Base-by-base conservation (phyloP, 2,797 vertebrate genomes). In the Typhlichthys subterraneus region DNA sequence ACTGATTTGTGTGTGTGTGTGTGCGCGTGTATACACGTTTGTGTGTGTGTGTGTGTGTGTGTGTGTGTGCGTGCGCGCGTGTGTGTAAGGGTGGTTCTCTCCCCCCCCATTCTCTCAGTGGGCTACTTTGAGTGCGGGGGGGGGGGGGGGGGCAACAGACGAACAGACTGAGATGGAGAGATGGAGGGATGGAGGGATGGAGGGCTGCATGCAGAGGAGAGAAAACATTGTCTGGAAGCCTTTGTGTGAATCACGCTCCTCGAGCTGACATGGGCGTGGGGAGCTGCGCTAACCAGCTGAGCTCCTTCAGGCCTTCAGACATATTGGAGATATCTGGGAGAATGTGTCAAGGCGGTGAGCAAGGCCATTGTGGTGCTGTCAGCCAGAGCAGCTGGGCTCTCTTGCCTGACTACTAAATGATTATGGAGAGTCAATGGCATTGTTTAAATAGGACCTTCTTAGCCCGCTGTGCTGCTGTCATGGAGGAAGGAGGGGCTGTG, bases 351-450 rank as follows among this genome's bases (percentile, higher is more conserved):
- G 14, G 48, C 65, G 61, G 62, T 63, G 47, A 75, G 31, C 11
- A 0, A 64, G 60, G 50, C 60, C 47, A 76, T 55, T 77, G 84
- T 72, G 45, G 67, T 75, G 29, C 59, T 72, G 76, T 79, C 71
- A 65, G 56, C 56, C 53, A 2, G 63, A 77, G 76, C 67, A 80
- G 70, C 75, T 63, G 75, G 67, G 60, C 73, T 70, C 65, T 75
- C 70, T 61, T 60, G 59, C 67, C 46, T 71, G 71, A 80, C 63
- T 70, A 79, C 69, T 77, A 82, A 85, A 80, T 76, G 75, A 80
- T 70, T 70, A 17, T 75, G 77, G 82, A 73, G 76, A 78, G 76
- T 72, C 59, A 9, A 38, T 38, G 7, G 8, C 33, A 38, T 9
- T 8, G 33, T 38, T 38, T 38, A 38, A 38, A 38, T 9, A 38